These are phyloP conservation scores for Perithous albicinctus DNA, from an alignment of 2,888 invertebrate species.

Conservation along the genomic window DNA sequence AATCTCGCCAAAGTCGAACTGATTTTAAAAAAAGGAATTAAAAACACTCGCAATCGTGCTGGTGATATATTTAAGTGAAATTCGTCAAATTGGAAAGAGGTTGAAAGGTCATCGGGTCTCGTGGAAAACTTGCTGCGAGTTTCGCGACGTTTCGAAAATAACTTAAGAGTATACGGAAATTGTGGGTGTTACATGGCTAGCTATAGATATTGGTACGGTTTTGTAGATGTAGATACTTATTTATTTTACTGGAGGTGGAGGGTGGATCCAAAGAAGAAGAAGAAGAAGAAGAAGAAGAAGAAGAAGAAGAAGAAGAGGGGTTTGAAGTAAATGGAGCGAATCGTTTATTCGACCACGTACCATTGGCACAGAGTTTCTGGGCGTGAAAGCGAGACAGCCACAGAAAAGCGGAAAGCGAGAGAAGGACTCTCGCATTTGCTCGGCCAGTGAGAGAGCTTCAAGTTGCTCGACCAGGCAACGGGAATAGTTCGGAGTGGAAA, in stretches of 20 bases:
- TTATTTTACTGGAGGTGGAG: conserved; percentile 31
- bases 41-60: too few relatives aligned
- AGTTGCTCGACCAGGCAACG: conserved; percentile 46
- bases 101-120: conserved; percentile 10
- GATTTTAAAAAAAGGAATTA: background rate
- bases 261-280: conserved; percentile 16
- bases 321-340: conserved; percentile 63
- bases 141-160: conserved; percentile 35
- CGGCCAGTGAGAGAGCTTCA: conserved; percentile 31
- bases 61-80: background rate
- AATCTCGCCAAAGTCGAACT: background rate
- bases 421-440: conserved; percentile 15
- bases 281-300: conserved; percentile 9
- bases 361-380: conserved; percentile 21
- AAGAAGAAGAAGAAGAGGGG: conserved; percentile 36
- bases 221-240: conserved; percentile 28
- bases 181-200: background rate
- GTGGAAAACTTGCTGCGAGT: background rate
- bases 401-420: background rate
- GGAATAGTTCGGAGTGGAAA: conserved; percentile 56
- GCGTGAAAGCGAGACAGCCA: conserved; percentile 31
- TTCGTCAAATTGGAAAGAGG: conserved; percentile 17
- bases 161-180: conserved; percentile 13
- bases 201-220: background rate
- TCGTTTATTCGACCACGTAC: conserved; percentile 57